Evolutionary conservation across 2,797 vertebrate genomes (phyloP).

Genomic region (Streptopelia turtur): DNA sequence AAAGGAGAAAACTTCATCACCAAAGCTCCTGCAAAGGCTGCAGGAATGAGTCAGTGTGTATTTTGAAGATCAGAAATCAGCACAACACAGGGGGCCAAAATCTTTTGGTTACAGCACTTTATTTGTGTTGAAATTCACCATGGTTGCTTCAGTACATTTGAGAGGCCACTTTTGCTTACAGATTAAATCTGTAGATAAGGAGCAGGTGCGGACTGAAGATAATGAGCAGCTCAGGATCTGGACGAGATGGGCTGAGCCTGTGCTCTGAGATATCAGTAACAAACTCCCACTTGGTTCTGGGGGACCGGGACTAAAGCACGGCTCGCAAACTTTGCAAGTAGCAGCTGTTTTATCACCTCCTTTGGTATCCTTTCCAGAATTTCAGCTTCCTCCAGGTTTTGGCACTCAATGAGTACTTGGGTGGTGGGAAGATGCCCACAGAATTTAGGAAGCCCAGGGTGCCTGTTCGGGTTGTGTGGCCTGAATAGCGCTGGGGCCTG

Average conservation of each 20-base stretch:
- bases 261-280: constrained; percentile 7
- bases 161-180: constrained; percentile 19
- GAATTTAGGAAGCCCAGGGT: neutral
- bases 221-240: constrained; percentile 19
- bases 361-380: constrained; percentile 24
- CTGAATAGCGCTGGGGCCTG: neutral
- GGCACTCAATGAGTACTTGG: neutral
- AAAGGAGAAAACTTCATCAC: neutral
- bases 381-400: constrained; percentile 46
- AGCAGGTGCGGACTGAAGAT: constrained; percentile 53
- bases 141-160: neutral
- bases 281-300: constrained; percentile 35
- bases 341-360: constrained; percentile 60
- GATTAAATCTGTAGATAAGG: constrained; percentile 36
- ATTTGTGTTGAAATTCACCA: neutral
- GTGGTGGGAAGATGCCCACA: neutral
- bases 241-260: neutral
- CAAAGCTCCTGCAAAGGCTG: neutral
- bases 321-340: neutral
- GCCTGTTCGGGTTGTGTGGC: neutral
- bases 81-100: neutral
- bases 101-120: neutral
- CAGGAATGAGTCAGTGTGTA: neutral
- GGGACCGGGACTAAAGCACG: neutral
- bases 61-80: neutral